Base-by-base conservation (phyloP, 2,888 invertebrate species). In the Chrysolina oricalcia region DNA sequence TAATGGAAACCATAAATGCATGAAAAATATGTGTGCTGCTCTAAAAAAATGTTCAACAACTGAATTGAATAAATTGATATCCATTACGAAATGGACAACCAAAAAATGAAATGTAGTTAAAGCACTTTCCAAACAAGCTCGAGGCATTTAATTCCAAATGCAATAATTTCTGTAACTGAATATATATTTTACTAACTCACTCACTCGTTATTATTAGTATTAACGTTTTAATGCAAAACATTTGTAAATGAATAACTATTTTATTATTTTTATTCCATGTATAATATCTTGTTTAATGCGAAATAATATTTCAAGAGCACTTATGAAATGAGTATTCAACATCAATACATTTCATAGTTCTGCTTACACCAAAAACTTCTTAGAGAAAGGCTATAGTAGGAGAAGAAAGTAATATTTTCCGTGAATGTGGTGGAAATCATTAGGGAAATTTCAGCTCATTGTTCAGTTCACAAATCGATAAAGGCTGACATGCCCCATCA, bases 131-230 rank as follows among this genome's bases (percentile, higher is more conserved):
- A 41, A 13, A 53, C 50, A 73, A 76, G 75, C 77, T 76, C 68
- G 67, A 72, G 74, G 67, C 77, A 71, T 74, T 67, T 70, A 27
- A 66, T 70, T 40, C 63, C 62, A 65, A 65, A 69, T 43, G 69
- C 72, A 69, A 65, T 72, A 50, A 72, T 70, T 53, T 63, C 19
- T 70, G 46, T 72, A 59, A 73, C 72, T 73, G 71, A 73, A 74
- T 75, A 74, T 70, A 73, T 79, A 77, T 74, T 79, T 56, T 65
- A 77, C 77, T 79, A 79, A 79, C 74, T 46, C 70, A 48, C 77
- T 79, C 77, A 79, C 74, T 46, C 70, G 41, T 59, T 64, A 70
- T 76, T 72, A 76, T 70, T 46, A 73, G 66, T 74, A 77, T 72
- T 77, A 75, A 74, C 76, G 68, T 56, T 74, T 69, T 65, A 69